Percentiles rank a stretch among this genome's conserved stretches.
These are phyloP conservation scores for Cercocebus atys DNA, from an alignment of 2,113 vertebrate genomes.

Conservation along the genomic window DNA sequence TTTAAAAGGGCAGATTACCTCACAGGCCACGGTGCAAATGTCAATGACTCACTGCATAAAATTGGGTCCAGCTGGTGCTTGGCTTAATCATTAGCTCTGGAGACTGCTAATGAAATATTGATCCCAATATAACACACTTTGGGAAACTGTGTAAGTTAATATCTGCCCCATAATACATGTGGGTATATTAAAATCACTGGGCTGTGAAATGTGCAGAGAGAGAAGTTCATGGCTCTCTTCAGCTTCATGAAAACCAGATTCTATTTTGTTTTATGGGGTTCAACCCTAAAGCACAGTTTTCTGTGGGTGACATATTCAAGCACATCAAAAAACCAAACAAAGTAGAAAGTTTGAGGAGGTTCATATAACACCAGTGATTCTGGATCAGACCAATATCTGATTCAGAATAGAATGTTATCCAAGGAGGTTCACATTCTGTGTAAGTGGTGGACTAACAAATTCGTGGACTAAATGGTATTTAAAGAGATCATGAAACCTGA, in stretches of 20 bases:
- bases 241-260: conserved; percentile 17
- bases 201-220: conserved; percentile 66
- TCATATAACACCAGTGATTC: neutral
- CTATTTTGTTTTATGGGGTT: neutral
- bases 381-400: neutral
- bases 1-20: conserved; percentile 80
- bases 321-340: neutral
- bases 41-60: conserved; percentile 74
- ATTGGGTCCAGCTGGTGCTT: conserved; percentile 69
- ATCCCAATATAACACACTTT: conserved; percentile 73
- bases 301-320: neutral
- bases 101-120: conserved; percentile 81
- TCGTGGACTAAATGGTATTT: neutral
- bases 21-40: conserved; percentile 80
- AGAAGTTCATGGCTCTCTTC: conserved; percentile 48
- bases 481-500: neutral
- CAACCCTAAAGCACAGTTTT: neutral
- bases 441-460: neutral
- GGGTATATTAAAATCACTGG: conserved; percentile 71
- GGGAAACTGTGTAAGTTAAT: conserved; percentile 71
- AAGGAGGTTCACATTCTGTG: neutral
- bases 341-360: neutral
- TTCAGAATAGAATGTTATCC: neutral
- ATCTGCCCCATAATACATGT: conserved; percentile 67
- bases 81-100: conserved; percentile 74